Percentiles rank a stretch among this genome's conserved stretches.
Conservation (phyloP, 1,140 invertebrate species). For the Listronotus oregonensis region DNA sequence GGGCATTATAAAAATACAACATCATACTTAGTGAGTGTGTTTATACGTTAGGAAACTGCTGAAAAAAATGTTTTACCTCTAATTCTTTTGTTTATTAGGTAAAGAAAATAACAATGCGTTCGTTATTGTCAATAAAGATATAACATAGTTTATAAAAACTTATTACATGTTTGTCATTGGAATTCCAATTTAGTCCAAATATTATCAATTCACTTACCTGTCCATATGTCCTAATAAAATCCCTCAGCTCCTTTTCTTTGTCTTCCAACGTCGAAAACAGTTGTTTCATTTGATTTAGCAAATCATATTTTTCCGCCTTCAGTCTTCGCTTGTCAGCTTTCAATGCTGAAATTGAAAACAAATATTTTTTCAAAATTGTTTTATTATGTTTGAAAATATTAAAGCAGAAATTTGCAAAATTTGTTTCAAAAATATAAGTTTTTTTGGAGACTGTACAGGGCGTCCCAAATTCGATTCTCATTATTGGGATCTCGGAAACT, state of each 20-base stretch:
- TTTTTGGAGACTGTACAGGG: no score
- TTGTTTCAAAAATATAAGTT: neutral
- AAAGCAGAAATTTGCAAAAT: neutral
- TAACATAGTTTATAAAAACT: no score
- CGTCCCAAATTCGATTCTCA: no score
- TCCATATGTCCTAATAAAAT: slow-evolving; percentile 94
- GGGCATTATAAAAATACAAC: no score
- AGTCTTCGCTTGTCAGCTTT: slow-evolving; percentile 88
- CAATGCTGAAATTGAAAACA: slow-evolving; percentile 63
- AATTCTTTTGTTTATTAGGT: no score
- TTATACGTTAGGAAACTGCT: no score
- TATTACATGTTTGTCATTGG: no score
- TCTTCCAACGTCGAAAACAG: slow-evolving; percentile 91
- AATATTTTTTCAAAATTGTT: neutral
- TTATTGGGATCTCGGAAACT: no score
- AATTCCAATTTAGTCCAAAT: neutral
- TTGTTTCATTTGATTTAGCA: slow-evolving; percentile 93
- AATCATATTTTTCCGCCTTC: slow-evolving; percentile 92
- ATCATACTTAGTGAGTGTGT: no score
- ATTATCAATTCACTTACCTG: slow-evolving; percentile 65
- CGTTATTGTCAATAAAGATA: no score
- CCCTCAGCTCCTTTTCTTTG: slow-evolving; percentile 89
- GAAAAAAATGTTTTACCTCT: no score
- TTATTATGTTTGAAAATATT: neutral
- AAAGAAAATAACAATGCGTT: no score